Evolutionary conservation across 2,888 invertebrate species (phyloP), one percentile per base, ranked within the genome.

Genomic region (Hydrotaea cyrtoneurina): DNA sequence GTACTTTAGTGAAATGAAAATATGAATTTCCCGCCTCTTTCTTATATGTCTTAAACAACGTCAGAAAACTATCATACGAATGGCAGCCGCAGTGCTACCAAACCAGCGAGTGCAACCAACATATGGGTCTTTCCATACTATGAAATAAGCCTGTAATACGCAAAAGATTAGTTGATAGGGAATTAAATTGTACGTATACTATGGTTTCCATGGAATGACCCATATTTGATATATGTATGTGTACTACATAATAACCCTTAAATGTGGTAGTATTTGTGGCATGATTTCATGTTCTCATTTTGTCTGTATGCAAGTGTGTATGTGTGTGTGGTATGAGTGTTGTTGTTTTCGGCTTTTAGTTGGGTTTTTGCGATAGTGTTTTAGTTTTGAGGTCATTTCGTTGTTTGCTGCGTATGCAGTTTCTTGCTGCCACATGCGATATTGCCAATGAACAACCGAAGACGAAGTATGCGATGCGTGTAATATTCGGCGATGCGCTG

Each of bases 251-350:
- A 73, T 79, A 39, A 66, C 26, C 66, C 73, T 53, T 74, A 55
- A 74, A 66, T 74, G 66, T 19, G 73, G 66, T 66, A 64, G 39
- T 79, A n/a, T 17, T 73, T 73, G 73, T 74, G 73, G 79, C 55
- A 55, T 31, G 26, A 55, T 74, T 79, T 73, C 43, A 15, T 66
- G 21, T 74, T 59, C 57, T 46, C 69, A 69, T 69, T 69, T 15
- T 69, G 23, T 10, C n/a, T 21, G 66, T 2, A 15, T 17, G 4
- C 43, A n/a, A 36, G 19, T 36, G 19, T 66, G 17, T 43, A 17
- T 17, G 39, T 39, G 59, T 59, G 36, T 64, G 0, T 11, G 39
- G 69, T 69, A 15, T 46, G 43, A 19, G 69, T 43, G 21, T 15
- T 36, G 62, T 31, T 71, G 50, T 53, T 59, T 53, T 57, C 55